Evolutionary conservation across 2,888 invertebrate genomes (phyloP).

Genomic region (Sphinx pinastri): DNA sequence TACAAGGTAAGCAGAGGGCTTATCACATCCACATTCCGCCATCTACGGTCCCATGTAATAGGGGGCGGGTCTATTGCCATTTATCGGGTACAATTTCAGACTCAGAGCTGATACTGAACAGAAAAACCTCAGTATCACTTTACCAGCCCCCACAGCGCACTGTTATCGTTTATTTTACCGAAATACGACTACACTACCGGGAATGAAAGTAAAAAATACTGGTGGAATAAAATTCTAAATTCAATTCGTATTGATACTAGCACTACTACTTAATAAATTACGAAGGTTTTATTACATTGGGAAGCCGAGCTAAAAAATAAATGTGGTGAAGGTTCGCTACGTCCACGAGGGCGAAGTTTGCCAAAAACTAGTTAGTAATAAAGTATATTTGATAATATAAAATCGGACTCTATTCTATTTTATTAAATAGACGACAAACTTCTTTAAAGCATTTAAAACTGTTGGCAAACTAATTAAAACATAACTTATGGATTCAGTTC

Average conservation of each 20-base stretch:
- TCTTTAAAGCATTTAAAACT: neutral
- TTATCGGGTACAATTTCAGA: too few species aligned
- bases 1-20: too few species aligned
- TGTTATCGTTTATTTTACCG: neutral
- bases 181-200: too few species aligned
- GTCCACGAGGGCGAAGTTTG: neutral
- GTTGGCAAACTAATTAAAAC: neutral
- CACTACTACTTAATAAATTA: constrained; percentile 1
- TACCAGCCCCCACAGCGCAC: too few species aligned
- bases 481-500: neutral
- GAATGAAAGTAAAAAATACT: neutral
- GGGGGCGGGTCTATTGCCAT: too few species aligned
- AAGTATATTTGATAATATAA: neutral
- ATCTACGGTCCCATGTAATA: too few species aligned
- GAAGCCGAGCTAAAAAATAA: neutral
- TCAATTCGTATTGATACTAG: neutral
- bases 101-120: too few species aligned
- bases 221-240: constrained; percentile 1
- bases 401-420: neutral
- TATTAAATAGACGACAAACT: neutral
- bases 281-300: constrained; percentile 6
- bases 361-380: constrained; percentile 2
- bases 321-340: neutral
- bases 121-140: too few species aligned
- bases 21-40: too few species aligned